Percentiles rank a stretch among this genome's conserved stretches.
These are phyloP conservation scores for Steinernema carpocapsae DNA, from an alignment of 2,888 invertebrate genomes.

Conservation along the genomic window DNA sequence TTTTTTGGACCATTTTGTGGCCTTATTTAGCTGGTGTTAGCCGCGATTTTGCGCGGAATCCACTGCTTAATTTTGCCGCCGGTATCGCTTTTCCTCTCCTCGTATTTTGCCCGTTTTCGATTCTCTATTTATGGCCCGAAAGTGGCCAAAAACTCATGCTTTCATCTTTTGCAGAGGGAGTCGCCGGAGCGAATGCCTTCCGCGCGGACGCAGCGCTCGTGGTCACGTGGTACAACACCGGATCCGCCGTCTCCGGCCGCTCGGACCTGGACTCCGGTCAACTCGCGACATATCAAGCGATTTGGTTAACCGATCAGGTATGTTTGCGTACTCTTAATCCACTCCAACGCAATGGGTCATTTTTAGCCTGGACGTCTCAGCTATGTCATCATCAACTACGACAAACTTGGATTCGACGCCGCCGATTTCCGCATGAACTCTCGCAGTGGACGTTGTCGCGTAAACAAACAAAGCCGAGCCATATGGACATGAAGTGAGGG, in stretches of 20 bases:
- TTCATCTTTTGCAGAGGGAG: slow-evolving; percentile 77
- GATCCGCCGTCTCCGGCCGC: slow-evolving; percentile 67
- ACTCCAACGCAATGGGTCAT: slow-evolving; percentile 14
- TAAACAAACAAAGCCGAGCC: slow-evolving; percentile 39
- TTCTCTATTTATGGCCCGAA: no score
- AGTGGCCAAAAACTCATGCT: no score
- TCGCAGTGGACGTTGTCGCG: slow-evolving; percentile 65
- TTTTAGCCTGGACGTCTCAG: slow-evolving; percentile 72
- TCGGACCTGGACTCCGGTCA: slow-evolving; percentile 68
- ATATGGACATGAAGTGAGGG: background rate
- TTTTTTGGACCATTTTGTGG: no score
- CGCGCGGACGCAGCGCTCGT: slow-evolving; percentile 87
- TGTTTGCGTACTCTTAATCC: slow-evolving; percentile 76
- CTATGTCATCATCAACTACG: slow-evolving; percentile 93
- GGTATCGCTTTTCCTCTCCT: no score
- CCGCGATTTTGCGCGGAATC: no score
- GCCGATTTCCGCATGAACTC: slow-evolving; percentile 67
- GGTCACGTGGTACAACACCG: slow-evolving; percentile 79
- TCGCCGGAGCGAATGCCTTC: slow-evolving; percentile 87
- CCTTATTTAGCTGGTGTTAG: no score
- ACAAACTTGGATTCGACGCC: slow-evolving; percentile 88
- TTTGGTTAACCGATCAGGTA: slow-evolving; percentile 81
- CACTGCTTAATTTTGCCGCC: no score
- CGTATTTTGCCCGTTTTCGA: no score
- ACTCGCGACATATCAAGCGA: slow-evolving; percentile 65